phyloP scores from a whole-genome alignment of 2,888 invertebrate species.

The Smittia sp. region DNA sequence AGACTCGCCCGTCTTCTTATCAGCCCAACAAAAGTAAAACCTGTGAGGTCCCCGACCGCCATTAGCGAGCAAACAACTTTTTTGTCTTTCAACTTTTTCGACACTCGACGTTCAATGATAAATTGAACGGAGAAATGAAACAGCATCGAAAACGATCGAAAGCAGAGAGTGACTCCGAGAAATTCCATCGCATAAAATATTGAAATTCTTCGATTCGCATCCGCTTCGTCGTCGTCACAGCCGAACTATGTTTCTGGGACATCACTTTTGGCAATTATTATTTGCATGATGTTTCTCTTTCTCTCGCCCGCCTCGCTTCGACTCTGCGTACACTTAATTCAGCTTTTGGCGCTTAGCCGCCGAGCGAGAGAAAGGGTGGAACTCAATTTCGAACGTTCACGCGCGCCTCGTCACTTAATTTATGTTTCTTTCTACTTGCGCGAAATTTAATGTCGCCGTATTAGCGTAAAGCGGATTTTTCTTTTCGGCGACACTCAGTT shows the following conservation, averaged over 20 bases:
- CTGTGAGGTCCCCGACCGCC: constrained; percentile 4
- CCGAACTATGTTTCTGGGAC: constrained; percentile 21
- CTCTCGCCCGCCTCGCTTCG: background rate
- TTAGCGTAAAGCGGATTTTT: background rate
- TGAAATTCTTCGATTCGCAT: constrained; percentile 4
- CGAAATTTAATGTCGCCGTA: background rate
- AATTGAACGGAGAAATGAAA: constrained; percentile 12
- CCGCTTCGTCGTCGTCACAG: constrained; percentile 2
- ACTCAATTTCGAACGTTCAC: background rate
- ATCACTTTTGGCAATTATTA: constrained; percentile 29
- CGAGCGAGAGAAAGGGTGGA: constrained; percentile 13
- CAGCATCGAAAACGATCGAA: constrained; percentile 4
- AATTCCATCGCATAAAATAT: constrained; percentile 5
- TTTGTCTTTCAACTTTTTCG: background rate
- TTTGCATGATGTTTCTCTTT: constrained; percentile 24
- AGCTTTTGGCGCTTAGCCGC: background rate
- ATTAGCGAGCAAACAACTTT: constrained; percentile 17
- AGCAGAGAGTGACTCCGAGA: background rate
- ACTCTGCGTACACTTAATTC: constrained; percentile 3
- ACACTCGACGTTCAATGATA: constrained; percentile 5
- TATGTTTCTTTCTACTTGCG: constrained; percentile 8
- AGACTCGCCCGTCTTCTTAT: background rate
- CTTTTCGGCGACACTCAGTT: background rate
- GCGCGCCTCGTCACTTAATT: constrained; percentile 4
- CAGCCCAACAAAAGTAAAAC: background rate